A percentile compares a stretch with the other conserved stretches of the same genome.
These are phyloP conservation scores for Thinocorus orbignyianus DNA, from an alignment of 2,113 vertebrate genomes.

Conservation along the genomic window DNA sequence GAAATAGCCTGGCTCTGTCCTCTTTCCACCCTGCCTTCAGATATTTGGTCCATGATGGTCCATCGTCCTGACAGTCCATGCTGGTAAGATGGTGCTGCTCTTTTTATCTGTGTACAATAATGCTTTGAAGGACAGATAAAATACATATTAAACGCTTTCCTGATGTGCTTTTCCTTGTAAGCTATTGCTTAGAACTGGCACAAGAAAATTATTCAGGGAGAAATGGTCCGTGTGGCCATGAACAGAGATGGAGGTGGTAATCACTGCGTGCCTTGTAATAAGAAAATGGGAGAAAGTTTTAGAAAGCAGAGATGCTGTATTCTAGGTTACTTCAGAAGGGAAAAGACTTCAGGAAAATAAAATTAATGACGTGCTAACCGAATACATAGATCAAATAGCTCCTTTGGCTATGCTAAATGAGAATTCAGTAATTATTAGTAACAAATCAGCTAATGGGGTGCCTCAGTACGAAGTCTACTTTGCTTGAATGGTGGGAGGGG, in stretches of 20 bases:
- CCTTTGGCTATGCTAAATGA: neutral
- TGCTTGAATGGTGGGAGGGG: neutral
- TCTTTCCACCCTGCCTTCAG: neutral
- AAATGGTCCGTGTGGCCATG: neutral
- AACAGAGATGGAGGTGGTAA: neutral
- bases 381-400: neutral
- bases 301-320: neutral
- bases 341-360: neutral
- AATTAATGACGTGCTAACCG: neutral
- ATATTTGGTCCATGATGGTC: neutral
- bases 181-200: neutral
- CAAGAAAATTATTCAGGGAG: neutral
- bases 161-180: neutral
- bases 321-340: neutral
- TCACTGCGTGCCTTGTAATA: rapidly evolving
- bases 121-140: neutral
- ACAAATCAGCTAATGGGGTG: neutral
- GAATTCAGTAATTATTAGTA: neutral
- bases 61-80: no score
- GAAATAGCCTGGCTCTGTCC: neutral
- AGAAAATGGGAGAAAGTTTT: neutral
- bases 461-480: neutral
- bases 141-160: neutral
- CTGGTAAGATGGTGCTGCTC: neutral
- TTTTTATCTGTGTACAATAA: neutral